Conservation (phyloP, 2,888 invertebrate species). For the Scaeva pyrastri region DNA sequence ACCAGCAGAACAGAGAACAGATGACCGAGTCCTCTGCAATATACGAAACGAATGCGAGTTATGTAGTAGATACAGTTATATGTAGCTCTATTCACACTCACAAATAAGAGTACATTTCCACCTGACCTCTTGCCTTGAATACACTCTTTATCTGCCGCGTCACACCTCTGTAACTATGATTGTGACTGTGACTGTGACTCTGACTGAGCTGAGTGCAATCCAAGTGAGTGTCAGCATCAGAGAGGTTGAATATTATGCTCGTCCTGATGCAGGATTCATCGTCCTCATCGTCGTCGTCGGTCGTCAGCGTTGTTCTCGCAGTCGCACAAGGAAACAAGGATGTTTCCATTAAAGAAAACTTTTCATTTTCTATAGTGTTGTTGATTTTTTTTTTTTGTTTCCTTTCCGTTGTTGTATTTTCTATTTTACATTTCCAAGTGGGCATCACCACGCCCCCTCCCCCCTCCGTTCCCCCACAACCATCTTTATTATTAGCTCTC, state of each 20-base stretch:
- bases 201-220: conserved; percentile 62
- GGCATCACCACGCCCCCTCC: not conserved
- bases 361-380: conserved; percentile 16
- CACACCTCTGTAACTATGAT: conserved; percentile 36
- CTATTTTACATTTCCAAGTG: conserved; percentile 34
- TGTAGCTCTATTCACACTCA: not conserved
- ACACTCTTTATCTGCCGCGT: conserved; percentile 9
- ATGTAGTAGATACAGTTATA: not conserved
- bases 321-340: conserved; percentile 35
- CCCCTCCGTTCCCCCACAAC: not conserved
- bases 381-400: not conserved
- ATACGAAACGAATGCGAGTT: too few relatives aligned
- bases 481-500: not conserved
- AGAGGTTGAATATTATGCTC: not conserved
- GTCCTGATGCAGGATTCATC: conserved; percentile 29
- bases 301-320: not conserved
- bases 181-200: conserved; percentile 14
- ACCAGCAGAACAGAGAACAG: too few relatives aligned
- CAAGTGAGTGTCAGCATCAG: conserved; percentile 22
- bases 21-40: conserved; percentile 42
- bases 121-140: conserved; percentile 74
- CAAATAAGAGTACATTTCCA: conserved; percentile 8
- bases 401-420: not conserved
- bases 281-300: not conserved
- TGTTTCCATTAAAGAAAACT: conserved; percentile 61